phyloP scores from a whole-genome alignment of 2,888 invertebrate species.

The Dysmachus trigonus region DNA sequence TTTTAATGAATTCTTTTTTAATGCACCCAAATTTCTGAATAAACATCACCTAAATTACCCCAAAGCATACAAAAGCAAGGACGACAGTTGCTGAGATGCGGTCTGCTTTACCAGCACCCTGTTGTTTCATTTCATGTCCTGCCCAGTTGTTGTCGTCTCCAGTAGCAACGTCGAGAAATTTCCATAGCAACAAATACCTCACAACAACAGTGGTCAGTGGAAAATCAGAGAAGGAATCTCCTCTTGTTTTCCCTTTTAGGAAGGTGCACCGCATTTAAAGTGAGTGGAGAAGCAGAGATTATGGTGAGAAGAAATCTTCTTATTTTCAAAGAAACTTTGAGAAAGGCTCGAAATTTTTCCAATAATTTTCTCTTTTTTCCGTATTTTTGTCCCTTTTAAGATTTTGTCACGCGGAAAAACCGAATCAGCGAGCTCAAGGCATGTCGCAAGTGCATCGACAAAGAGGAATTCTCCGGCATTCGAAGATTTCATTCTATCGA shows the following conservation, averaged over 20 bases:
- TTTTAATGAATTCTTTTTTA: background rate
- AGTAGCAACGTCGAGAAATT: background rate
- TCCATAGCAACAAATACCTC: background rate
- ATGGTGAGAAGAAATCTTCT: background rate
- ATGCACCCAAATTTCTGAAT: background rate
- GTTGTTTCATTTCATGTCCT: background rate
- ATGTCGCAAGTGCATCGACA: constrained; percentile 53
- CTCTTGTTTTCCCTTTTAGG: background rate
- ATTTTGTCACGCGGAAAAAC: constrained; percentile 86
- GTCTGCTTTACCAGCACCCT: background rate
- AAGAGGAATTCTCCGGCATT: constrained; percentile 77
- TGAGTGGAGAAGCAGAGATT: background rate
- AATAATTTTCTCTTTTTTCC: background rate
- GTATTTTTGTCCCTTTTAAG: constrained; percentile 65
- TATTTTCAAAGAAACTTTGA: background rate
- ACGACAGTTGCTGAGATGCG: background rate
- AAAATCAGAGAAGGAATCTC: background rate
- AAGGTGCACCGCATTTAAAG: background rate
- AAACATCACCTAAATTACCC: background rate
- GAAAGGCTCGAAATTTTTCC: background rate
- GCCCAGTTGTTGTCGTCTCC: background rate
- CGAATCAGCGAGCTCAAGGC: constrained; percentile 68
- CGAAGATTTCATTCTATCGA: constrained; percentile 86
- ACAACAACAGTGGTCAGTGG: background rate
- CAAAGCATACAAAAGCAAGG: too few relatives aligned